These are phyloP conservation scores for Lamellibrachia satsuma DNA, from an alignment of 2,888 invertebrate genomes.

Conservation along the genomic window DNA sequence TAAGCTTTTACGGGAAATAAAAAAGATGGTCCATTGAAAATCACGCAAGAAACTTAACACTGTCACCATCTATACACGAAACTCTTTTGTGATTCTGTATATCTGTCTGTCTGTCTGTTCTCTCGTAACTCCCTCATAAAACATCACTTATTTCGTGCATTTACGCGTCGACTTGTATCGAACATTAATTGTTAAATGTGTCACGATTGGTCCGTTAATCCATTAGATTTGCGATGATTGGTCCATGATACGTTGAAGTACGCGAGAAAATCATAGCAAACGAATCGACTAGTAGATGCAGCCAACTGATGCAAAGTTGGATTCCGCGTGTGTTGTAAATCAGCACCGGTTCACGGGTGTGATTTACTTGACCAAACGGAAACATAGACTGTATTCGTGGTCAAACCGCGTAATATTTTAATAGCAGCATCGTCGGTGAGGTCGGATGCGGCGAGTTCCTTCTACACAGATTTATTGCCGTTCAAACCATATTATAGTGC, in stretches of 20 bases:
- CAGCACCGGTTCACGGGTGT: neutral
- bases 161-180: too few species aligned
- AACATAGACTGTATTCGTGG: neutral
- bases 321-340: neutral
- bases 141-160: too few species aligned
- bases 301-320: too few species aligned
- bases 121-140: neutral
- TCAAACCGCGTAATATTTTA: neutral
- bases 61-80: neutral
- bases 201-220: too few species aligned
- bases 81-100: neutral
- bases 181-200: too few species aligned
- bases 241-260: too few species aligned
- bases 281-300: too few species aligned
- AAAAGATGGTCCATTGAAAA: too few species aligned
- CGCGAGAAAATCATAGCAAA: too few species aligned
- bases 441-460: neutral
- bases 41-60: neutral
- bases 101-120: neutral
- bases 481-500: neutral
- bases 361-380: neutral
- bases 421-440: neutral
- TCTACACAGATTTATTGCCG: neutral
- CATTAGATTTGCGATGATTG: too few species aligned
- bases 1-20: too few species aligned